Base-by-base conservation (phyloP, 2,797 vertebrate species). In the Eulemur albifrons region DNA sequence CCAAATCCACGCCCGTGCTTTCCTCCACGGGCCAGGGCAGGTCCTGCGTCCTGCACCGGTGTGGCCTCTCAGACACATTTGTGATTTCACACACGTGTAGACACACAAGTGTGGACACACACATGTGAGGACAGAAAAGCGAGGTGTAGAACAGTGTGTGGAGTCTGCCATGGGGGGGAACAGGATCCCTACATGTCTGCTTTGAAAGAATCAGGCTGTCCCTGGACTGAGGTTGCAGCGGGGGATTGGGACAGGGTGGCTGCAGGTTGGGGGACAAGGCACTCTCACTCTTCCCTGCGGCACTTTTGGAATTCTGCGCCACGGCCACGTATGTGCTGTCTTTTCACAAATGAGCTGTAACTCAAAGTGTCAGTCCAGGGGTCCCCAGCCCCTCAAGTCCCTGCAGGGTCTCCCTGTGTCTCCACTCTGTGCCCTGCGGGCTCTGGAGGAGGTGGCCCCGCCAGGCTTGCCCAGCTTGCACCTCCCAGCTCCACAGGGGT, bases 171-270 rank as follows among this genome's bases (percentile, higher is more conserved):
- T 2, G 11, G 18, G 13, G 13, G 25, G 70, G 65, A 25, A 12
- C 20, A 27, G 4, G 30, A 14, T 10, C 35, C 38, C 27, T 2
- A 48, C 15, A 6, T 1, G 4, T 2, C 61, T 45, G 48, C 32
- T 38, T 13, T 21, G 25, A 11, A 32, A 17, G 10, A 12, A 27
- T 14, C 1, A 6, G 1, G 5, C 21, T 0, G 1, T 5, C 30
- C n/a, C 43, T 30, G 40, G 15, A 48, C 13, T 13, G 76, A 59
- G 32, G 8, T 21, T 10, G 20, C 50, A n/a, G 25, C 12, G 4
- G 25, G 63, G 9, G n/a, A 12, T 9, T 0, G 7, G 20, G 9
- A 27, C 0, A 0, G 13, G 0, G 8, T 0, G 21, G 65, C 52
- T 4, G 4, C 0, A 0, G 23, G 35, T 11, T 1, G 0, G 15